Evolutionary conservation across 2,113 vertebrate genomes (phyloP).

Genomic region (Lampris incognitus): DNA sequence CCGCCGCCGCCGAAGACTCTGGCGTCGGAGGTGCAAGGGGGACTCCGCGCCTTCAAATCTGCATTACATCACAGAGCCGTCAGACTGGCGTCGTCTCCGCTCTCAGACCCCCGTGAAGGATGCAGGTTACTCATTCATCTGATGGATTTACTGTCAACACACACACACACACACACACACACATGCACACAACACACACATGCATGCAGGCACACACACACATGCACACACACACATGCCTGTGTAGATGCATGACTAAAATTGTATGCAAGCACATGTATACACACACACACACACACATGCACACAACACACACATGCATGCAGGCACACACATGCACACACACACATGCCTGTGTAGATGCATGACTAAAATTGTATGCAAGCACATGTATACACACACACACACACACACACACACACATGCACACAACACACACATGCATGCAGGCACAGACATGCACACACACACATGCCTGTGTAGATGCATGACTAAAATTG

Average conservation of each 20-base stretch:
- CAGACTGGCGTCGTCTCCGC: slow-evolving; percentile 43
- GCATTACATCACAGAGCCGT: slow-evolving; percentile 64
- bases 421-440: too few relatives aligned
- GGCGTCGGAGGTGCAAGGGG: slow-evolving; percentile 31
- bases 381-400: neutral
- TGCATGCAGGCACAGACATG: too few relatives aligned
- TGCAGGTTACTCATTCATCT: slow-evolving; percentile 69
- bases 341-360: slow-evolving; percentile 20
- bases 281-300: slow-evolving; percentile 39
- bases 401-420: neutral
- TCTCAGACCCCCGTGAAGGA: slow-evolving; percentile 42
- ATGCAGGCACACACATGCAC: slow-evolving; percentile 11
- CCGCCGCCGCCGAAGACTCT: slow-evolving; percentile 28
- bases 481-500: too few relatives aligned
- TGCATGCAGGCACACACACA: neutral
- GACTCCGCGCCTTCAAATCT: slow-evolving; percentile 34
- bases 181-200: slow-evolving; percentile 17
- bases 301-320: slow-evolving; percentile 10
- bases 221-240: slow-evolving; percentile 14
- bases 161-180: neutral
- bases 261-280: neutral
- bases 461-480: neutral
- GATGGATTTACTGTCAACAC: slow-evolving; percentile 42
- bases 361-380: neutral
- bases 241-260: too few relatives aligned